Evolutionary conservation across 2,113 vertebrate genomes (phyloP).

Genomic region (Archocentrus centrarchus): DNA sequence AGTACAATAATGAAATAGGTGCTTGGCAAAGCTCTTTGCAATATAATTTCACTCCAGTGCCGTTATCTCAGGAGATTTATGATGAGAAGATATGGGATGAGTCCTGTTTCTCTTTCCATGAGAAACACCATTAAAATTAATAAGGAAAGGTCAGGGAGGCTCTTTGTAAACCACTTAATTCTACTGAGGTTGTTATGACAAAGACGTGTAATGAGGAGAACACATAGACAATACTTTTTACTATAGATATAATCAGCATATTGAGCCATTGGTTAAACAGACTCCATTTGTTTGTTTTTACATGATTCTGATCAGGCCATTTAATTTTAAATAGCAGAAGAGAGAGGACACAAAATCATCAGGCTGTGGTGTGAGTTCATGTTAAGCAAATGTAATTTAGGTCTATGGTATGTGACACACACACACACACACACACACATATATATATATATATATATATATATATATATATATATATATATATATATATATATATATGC

Average conservation of each 20-base stretch:
- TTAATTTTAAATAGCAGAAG: slow-evolving; percentile 52
- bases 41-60: slow-evolving; percentile 61
- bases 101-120: slow-evolving; percentile 34
- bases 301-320: slow-evolving; percentile 33
- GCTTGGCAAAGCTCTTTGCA: slow-evolving; percentile 69
- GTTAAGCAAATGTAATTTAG: slow-evolving; percentile 34
- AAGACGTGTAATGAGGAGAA: slow-evolving; percentile 49
- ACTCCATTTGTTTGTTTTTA: slow-evolving; percentile 54
- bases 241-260: slow-evolving; percentile 57
- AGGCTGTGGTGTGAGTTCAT: slow-evolving; percentile 37
- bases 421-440: no score
- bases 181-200: slow-evolving; percentile 51
- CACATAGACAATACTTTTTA: slow-evolving; percentile 24
- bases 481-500: no score
- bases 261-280: slow-evolving; percentile 51
- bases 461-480: no score
- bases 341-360: slow-evolving; percentile 46
- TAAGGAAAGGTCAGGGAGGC: slow-evolving; percentile 56
- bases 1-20: slow-evolving; percentile 65
- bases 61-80: slow-evolving; percentile 65
- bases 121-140: slow-evolving; percentile 67
- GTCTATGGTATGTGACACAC: background rate
- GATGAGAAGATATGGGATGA: slow-evolving; percentile 53
- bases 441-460: no score
- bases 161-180: slow-evolving; percentile 40